phyloP scores from a whole-genome alignment of 1,140 invertebrate genomes.

The Saccostrea cuccullata region DNA sequence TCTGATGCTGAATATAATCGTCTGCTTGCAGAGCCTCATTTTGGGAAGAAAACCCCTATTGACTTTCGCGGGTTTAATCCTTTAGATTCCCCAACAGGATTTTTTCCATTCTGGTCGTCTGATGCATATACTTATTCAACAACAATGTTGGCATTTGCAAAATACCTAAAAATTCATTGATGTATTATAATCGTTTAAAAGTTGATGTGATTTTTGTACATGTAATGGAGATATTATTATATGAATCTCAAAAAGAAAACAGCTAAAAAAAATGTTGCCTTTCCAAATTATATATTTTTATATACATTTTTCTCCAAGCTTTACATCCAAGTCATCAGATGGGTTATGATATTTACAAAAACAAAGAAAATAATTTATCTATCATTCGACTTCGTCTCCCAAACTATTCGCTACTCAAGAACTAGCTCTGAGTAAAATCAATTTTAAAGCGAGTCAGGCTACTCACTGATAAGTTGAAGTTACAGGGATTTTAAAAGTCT shows the following conservation, averaged over 20 bases:
- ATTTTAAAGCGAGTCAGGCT: too few species aligned
- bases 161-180: conserved; percentile 39
- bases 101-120: conserved; percentile 71
- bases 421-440: too few species aligned
- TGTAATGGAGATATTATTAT: not conserved
- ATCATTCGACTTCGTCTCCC: too few species aligned
- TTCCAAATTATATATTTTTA: too few species aligned
- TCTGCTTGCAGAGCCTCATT: conserved; percentile 48
- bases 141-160: conserved; percentile 62
- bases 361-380: too few species aligned
- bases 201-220: too few species aligned
- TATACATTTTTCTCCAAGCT: too few species aligned
- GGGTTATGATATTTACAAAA: too few species aligned
- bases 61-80: conserved; percentile 64
- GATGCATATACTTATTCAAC: conserved; percentile 66
- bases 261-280: not conserved
- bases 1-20: conserved; percentile 53
- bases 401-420: too few species aligned
- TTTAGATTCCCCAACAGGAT: conserved; percentile 11
- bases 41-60: conserved; percentile 59
- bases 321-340: too few species aligned
- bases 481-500: too few species aligned
- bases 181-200: not conserved
- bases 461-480: too few species aligned
- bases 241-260: not conserved